These are phyloP conservation scores for Rhinoptilus africanus DNA, from an alignment of 2,113 vertebrate species.

Conservation along the genomic window DNA sequence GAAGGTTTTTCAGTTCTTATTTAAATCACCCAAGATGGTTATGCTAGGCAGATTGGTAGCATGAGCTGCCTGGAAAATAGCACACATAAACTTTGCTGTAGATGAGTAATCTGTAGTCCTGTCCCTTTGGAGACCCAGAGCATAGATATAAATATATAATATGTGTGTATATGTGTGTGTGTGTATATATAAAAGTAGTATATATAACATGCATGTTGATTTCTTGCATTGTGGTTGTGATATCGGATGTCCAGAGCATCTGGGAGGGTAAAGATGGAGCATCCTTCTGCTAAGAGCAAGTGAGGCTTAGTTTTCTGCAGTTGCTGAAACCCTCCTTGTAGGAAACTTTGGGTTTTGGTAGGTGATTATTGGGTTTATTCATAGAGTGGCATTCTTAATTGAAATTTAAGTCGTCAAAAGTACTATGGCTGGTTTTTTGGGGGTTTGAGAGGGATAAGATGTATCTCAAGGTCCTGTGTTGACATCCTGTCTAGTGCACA, in stretches of 20 bases:
- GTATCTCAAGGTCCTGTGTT: not conserved
- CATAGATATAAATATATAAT: not conserved
- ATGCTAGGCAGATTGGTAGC: not conserved
- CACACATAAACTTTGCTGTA: not conserved
- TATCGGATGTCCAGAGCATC: not conserved
- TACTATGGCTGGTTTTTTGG: not conserved
- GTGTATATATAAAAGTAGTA: not conserved
- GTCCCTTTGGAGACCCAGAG: not conserved
- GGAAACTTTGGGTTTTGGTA: not conserved
- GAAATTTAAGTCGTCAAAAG: not conserved
- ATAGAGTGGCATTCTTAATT: not conserved
- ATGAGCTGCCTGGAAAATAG: not conserved
- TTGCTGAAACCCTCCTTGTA: not conserved
- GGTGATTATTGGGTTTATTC: not conserved
- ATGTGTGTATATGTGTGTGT: too few species aligned
- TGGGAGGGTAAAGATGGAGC: not conserved
- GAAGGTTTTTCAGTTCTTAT: conserved; percentile 10
- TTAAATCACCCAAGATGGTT: conserved; percentile 2
- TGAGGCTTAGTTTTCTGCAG: not conserved
- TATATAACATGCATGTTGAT: not conserved
- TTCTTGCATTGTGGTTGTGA: not conserved
- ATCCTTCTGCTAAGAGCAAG: not conserved
- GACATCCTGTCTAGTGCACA: not conserved
- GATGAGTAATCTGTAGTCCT: not conserved
- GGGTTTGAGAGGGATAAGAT: not conserved